Evolutionary conservation across 2,888 invertebrate genomes (phyloP), one percentile per base, ranked within the genome.

Genomic region (Noctua janthe): DNA sequence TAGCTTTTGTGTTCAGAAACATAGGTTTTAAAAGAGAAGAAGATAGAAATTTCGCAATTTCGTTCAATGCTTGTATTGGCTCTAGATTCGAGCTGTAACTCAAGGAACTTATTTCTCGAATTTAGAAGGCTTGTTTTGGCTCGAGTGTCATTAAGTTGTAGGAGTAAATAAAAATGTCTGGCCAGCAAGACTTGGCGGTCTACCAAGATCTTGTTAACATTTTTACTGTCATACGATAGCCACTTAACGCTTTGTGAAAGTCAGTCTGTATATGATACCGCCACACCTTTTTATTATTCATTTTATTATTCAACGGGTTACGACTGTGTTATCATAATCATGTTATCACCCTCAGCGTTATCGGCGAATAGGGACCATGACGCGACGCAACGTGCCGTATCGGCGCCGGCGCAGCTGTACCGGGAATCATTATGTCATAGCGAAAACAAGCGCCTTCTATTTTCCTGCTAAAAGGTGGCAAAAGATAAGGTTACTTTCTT

Each of bases 361-460:
- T 84, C 78, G 59, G 23, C 35, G 72, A 86, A 84, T 76, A 85
- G 87, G 89, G 82, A 90, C 87, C 74, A 86, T 89, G 88, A 88
- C 88, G 78, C 84, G 85, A 81, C 87, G 72, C 87, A 76, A 83
- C 89, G 89, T 90, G 88, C 87, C 82, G 73, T 91, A 91, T 90
- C 90, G 87, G 83, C 88, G 88, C 87, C 80, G 71, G 85, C 86
- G 89, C 90, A 90, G 89, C 91, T 88, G 84, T 85, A 83, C 80
- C 71, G 73, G 80, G 75, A 82, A 85, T 80, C 77, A 47, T 10
- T 56, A 69, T 73, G 78, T 54, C 75, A 80, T 80, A 82, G 64
- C 76, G 72, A 78, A 74, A 81, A 78, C 84, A 72, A 74, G 74
- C 56, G 39, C 82, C 85, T 80, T 78, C 77, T 88, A 66, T 71